These are phyloP conservation scores for Vollenhovia emeryi DNA, from an alignment of 1,140 invertebrate species.

Conservation along the genomic window DNA sequence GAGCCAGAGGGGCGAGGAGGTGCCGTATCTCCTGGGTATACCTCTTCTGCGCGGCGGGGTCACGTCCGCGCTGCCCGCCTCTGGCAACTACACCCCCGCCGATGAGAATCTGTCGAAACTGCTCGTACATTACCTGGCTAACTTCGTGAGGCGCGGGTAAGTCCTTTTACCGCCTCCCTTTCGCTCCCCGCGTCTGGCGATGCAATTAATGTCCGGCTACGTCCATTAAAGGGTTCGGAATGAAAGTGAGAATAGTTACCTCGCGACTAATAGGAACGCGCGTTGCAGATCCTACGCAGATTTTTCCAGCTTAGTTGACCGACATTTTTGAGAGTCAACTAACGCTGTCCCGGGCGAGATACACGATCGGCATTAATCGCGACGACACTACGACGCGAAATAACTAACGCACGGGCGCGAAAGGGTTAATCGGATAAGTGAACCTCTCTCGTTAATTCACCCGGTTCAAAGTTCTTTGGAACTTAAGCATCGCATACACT, in stretches of 20 bases:
- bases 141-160: slow-evolving; percentile 94
- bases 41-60: slow-evolving; percentile 90
- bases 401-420: slow-evolving; percentile 14
- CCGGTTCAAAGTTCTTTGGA: slow-evolving; percentile 51
- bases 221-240: not conserved
- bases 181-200: not conserved
- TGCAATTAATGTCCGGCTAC: not conserved
- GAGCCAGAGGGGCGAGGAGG: slow-evolving; percentile 95
- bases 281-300: not conserved
- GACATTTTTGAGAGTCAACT: not conserved
- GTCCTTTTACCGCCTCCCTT: slow-evolving; percentile 73
- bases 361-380: not conserved
- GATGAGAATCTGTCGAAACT: slow-evolving; percentile 91
- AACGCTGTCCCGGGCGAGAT: not conserved
- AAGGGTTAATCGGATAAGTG: slow-evolving; percentile 56
- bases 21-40: slow-evolving; percentile 96
- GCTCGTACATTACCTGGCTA: slow-evolving; percentile 93
- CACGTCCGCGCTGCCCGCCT: slow-evolving; percentile 80
- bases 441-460: slow-evolving; percentile 53
- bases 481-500: slow-evolving; percentile 60
- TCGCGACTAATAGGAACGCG: not conserved
- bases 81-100: slow-evolving; percentile 90
- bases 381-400: not conserved
- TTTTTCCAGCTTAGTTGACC: not conserved
- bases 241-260: not conserved